These are phyloP conservation scores for Aporophyla nigra DNA, from an alignment of 2,888 invertebrate genomes.

Conservation along the genomic window DNA sequence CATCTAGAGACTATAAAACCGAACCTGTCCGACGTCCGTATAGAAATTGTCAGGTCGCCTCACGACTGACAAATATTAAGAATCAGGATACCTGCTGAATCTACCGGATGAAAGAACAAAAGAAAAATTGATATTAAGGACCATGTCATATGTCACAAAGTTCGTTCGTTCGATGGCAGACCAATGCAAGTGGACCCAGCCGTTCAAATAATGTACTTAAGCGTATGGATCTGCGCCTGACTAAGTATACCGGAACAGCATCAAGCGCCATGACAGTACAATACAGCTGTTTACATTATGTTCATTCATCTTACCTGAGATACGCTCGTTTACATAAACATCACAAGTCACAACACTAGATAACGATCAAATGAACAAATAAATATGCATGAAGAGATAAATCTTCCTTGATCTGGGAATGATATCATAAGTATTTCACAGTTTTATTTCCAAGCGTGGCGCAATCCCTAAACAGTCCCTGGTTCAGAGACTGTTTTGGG, in stretches of 20 bases:
- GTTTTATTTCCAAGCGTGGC: background rate
- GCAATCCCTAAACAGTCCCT: background rate
- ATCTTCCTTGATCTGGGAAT: background rate
- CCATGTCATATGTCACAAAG: background rate
- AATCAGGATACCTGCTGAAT: background rate
- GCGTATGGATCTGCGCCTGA: background rate
- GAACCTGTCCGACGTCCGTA: background rate
- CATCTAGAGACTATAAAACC: background rate
- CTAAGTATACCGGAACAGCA: background rate
- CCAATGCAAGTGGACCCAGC: background rate
- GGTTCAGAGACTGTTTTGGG: background rate
- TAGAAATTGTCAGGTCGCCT: background rate
- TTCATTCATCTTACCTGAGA: slow-evolving; percentile 38
- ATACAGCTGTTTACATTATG: slow-evolving; percentile 27
- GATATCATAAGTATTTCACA: background rate
- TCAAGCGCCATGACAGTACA: background rate
- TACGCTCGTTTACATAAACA: slow-evolving; percentile 22
- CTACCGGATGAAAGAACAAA: background rate
- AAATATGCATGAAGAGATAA: slow-evolving; percentile 21
- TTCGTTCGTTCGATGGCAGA: background rate
- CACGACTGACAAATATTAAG: background rate
- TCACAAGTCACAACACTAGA: slow-evolving; percentile 41
- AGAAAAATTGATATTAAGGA: background rate
- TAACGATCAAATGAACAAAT: slow-evolving; percentile 17
- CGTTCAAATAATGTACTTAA: background rate